Base-by-base conservation (phyloP, 2,888 invertebrate species). In the Sphaerophoria taeniata region DNA sequence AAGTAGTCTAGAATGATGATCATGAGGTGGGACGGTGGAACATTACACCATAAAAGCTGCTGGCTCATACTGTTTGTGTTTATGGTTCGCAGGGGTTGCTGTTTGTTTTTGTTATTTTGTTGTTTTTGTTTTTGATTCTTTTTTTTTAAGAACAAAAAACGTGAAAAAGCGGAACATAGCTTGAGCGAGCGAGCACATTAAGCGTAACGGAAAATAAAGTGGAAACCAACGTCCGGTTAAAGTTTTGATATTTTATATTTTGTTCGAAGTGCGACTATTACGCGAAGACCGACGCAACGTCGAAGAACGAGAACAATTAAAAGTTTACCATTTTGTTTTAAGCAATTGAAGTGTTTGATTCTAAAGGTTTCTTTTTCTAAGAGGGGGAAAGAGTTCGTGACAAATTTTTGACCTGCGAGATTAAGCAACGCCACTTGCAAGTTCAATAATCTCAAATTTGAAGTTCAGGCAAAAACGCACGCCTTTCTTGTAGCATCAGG, bases 201-300 rank as follows among this genome's bases (percentile, higher is more conserved):
- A 69, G 73, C 72, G 53, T 55, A 76, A 82, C 77, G 51, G 24
- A 60, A 82, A 53, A 63, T 71, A 60, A 36, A 31, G 43, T 60
- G 16, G 12, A 69, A 73, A 77, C 43, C 61, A 34, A 77, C 77
- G 69, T 63, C 65, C 60, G 67, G 63, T 61, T 47, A 61, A 63
- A 47, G 39, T 65, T 67, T 33, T 58, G 60, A 43, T 43, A 43
- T 6, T 51, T 51, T 47, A 69, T 16, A 36, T 24, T 69, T 24
- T 24, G 24, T 24, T 24, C 24, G 24, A 24, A 2, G 24, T 24
- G 1, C 24, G 24, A 24, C 24, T 24, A 24, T 2, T 24, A 24
- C 24, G 24, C 24, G 24, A 24, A 1, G 24, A 24, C 24, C 24
- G 24, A 24, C 24, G 24, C 24, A 2, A 24, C 9, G 43, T 11